Evolutionary conservation across 2,888 invertebrate genomes (phyloP), one percentile per base, ranked within the genome.

Genomic region (Cryptocheilus praepositus): DNA sequence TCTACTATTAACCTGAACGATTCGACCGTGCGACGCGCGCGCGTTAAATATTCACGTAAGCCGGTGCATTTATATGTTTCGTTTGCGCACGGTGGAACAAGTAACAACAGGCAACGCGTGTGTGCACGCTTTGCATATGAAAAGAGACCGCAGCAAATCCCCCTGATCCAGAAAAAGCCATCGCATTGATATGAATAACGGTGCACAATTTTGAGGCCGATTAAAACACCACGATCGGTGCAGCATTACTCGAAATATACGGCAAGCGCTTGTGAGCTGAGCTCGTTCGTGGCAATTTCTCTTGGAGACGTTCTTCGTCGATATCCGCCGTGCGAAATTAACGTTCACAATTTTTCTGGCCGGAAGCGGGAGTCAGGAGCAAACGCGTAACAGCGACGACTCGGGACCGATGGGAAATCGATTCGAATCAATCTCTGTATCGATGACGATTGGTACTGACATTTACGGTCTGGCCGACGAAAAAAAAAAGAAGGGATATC

Each of bases 41-140:
- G 36, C 4, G 36, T 36, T 36, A 36, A 36, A 36, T 11, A 11
- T 36, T 19, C 28, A 19, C 28, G 16, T 36, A 55, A 55, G 36
- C 55, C 55, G 13, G 18, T 11, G 19, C 55, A 55, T 55, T 55
- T 55, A 55, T 55, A 36, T 28, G 28, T 55, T 28, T 18, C 55
- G 18, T 28, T 28, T 28, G 36, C 28, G 16, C 21, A 25, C 54
- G 28, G 25, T 5, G 36, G 11, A 11, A 36, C 15, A 57, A 56
- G 36, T 28, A 3, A 36, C 36, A 7, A 55, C 36, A 19, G 16
- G 16, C 7, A 49, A 43, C 13, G 8, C 0, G 21, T 36, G 11
- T 36, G 7, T 2, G 19, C 16, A 25, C 16, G 19, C 64, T 63
- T 65, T 60, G 22, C 57, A 51, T 57, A 7, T 11, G 28, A 46